These are phyloP conservation scores for Lutraria rhynchaena DNA, from an alignment of 1,140 invertebrate genomes.

Conservation along the genomic window DNA sequence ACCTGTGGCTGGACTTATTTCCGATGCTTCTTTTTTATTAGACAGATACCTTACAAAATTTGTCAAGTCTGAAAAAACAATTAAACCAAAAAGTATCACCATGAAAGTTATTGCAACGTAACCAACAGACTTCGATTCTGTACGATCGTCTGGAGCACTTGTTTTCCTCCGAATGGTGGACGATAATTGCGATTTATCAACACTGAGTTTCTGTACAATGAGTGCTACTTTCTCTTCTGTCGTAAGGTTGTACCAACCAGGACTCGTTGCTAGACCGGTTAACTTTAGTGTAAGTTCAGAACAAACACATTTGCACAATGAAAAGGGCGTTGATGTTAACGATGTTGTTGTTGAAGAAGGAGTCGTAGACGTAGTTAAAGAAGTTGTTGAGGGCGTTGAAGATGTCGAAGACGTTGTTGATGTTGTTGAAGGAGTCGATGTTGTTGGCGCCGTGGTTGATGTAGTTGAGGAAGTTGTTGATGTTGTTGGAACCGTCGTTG, in stretches of 20 bases:
- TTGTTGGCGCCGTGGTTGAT: not conserved
- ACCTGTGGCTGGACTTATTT: no score
- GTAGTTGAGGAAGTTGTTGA: not conserved
- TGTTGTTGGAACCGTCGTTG: not conserved
- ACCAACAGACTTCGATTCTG: conserved; percentile 26
- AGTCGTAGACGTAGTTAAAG: not conserved
- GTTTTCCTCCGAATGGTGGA: conserved; percentile 22
- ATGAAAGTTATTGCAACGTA: conserved; percentile 31
- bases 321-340: not conserved
- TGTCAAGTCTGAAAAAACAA: conserved; percentile 15
- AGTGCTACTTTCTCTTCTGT: conserved; percentile 39
- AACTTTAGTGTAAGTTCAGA: not conserved
- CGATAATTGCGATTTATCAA: conserved; percentile 29
- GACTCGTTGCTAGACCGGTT: no score
- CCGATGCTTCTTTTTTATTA: no score
- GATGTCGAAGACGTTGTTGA: not conserved
- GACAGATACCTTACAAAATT: conserved; percentile 35
- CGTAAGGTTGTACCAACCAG: conserved; percentile 17
- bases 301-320: not conserved
- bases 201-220: not conserved
- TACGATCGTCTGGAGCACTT: conserved; percentile 27
- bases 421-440: not conserved
- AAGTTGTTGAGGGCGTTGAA: not conserved
- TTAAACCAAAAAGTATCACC: conserved; percentile 21
- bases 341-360: not conserved